A percentile compares a stretch with the other conserved stretches of the same genome.
These are phyloP conservation scores for Hemicentrotus pulcherrimus DNA, from an alignment of 35 echinoderm and acorn worm species.

Conservation along the genomic window DNA sequence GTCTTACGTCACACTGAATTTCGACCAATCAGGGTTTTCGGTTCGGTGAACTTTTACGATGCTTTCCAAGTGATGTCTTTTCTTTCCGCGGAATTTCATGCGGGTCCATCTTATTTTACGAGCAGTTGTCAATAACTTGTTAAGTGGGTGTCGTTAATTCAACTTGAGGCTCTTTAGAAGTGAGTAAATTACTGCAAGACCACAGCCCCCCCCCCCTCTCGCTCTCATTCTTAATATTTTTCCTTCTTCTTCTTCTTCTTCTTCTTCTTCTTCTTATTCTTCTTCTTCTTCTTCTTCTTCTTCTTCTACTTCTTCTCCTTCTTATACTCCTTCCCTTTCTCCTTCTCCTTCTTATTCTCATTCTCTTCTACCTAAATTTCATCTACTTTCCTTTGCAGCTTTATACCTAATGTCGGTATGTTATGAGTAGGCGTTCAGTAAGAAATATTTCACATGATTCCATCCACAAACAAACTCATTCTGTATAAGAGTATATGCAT, in stretches of 20 bases:
- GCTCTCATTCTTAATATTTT: not conserved
- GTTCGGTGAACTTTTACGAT: conserved; percentile 10
- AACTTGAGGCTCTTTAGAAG: not conserved
- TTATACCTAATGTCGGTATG: too few species aligned
- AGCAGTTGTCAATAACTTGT: conserved; percentile 33
- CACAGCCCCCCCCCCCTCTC: not conserved
- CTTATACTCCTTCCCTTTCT: not conserved
- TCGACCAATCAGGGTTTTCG: conserved; percentile 29
- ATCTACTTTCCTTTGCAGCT: too few species aligned
- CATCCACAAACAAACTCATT: too few species aligned
- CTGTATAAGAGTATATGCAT: too few species aligned
- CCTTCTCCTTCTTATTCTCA: not conserved
- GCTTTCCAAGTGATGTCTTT: not conserved
- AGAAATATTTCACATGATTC: too few species aligned
- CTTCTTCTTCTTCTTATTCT: too few species aligned
- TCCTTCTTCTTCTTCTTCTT: not conserved
- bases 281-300: not conserved
- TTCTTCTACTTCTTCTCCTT: not conserved
- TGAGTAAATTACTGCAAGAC: not conserved
- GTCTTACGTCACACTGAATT: not conserved
- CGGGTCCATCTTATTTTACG: not conserved
- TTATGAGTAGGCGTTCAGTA: too few species aligned
- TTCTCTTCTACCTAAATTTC: not conserved
- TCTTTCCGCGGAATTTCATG: conserved; percentile 1
- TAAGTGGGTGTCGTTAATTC: conserved; percentile 44